These are phyloP conservation scores for Zaprionus vittiger DNA, from an alignment of 1,140 invertebrate genomes.

Conservation along the genomic window DNA sequence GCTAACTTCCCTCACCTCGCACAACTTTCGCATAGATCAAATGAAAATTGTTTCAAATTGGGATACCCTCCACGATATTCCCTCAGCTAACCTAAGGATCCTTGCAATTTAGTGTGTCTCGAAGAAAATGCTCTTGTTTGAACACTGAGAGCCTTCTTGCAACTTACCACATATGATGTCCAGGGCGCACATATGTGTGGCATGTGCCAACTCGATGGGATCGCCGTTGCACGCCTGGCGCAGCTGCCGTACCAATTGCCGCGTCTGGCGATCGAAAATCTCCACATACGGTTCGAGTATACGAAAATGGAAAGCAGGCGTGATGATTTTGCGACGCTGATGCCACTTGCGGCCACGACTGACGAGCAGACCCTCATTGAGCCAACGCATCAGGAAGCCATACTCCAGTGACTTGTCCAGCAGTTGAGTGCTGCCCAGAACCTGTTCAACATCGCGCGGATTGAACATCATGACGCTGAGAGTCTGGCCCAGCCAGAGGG, in stretches of 20 bases:
- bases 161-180: conserved; percentile 90
- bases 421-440: conserved; percentile 56
- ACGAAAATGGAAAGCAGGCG: conserved; percentile 94
- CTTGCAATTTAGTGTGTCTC: too few species aligned
- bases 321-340: conserved; percentile 90
- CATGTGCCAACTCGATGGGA: conserved; percentile 86
- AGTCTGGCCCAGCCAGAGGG: conserved; percentile 61
- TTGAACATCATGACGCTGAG: conserved; percentile 68
- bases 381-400: conserved; percentile 88
- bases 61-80: background rate
- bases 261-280: conserved; percentile 89
- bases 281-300: conserved; percentile 91
- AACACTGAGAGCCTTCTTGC: too few species aligned
- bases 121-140: background rate
- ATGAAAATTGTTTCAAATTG: background rate
- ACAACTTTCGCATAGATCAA: background rate
- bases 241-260: conserved; percentile 86
- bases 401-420: conserved; percentile 85
- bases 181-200: conserved; percentile 87
- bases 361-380: conserved; percentile 90
- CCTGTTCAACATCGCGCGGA: conserved; percentile 61
- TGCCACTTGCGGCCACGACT: conserved; percentile 90
- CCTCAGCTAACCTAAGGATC: too few species aligned
- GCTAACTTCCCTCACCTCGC: background rate
- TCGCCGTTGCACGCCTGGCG: conserved; percentile 9